Percentiles rank a stretch among this genome's conserved stretches.
Conservation (phyloP, 2,797 vertebrate genomes). For the Heteromormyrus szaboi region DNA sequence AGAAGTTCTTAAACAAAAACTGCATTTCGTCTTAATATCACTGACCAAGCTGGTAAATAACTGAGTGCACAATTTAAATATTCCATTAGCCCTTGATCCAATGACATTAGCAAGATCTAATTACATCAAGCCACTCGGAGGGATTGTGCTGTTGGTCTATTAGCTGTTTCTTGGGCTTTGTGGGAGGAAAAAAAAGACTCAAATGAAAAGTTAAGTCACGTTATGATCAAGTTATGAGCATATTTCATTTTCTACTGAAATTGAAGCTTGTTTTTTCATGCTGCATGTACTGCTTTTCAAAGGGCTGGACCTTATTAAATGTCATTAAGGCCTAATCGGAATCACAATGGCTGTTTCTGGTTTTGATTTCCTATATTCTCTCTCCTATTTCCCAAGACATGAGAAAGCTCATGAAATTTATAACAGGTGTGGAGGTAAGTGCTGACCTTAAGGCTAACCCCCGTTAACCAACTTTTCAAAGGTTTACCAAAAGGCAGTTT, state of each 20-base stretch:
- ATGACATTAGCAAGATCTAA: not conserved
- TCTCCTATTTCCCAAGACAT: not conserved
- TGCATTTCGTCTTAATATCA: not conserved
- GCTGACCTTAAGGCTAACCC: not conserved
- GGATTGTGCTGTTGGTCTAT: not conserved
- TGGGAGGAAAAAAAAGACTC: not conserved
- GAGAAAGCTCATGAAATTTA: not conserved
- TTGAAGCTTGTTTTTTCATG: constrained; percentile 8
- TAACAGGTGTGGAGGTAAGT: not conserved
- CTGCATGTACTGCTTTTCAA: not conserved
- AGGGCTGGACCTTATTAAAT: constrained; percentile 25
- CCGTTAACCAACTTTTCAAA: not conserved
- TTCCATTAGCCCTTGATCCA: constrained; percentile 7
- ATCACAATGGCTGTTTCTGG: constrained; percentile 9
- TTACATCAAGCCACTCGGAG: constrained; percentile 1
- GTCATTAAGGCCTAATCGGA: constrained; percentile 10
- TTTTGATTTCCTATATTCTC: constrained; percentile 13
- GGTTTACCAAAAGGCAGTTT: not conserved
- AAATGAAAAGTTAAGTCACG: not conserved
- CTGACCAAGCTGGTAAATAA: not conserved
- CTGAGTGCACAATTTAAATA: not conserved
- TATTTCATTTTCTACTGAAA: not conserved
- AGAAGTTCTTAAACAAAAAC: not conserved
- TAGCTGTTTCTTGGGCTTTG: not conserved
- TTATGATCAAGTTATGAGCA: not conserved